Base-by-base conservation (phyloP, 2,888 invertebrate genomes). In the Pandemis corylana region DNA sequence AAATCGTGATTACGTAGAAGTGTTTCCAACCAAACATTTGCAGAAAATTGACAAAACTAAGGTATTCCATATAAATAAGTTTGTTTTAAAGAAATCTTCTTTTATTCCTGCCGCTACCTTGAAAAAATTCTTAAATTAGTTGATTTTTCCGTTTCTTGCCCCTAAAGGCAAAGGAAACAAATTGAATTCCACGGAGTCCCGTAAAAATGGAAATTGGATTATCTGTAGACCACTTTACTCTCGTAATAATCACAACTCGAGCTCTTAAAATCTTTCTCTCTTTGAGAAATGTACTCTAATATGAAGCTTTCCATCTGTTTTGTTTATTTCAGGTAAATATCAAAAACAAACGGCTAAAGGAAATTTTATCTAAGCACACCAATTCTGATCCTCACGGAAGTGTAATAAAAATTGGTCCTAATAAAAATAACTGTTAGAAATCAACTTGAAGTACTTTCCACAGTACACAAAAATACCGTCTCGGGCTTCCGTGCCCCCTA, bases 191-290 rank as follows among this genome's bases (percentile, higher is more conserved):
- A 75, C 75, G n/a, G 63, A 75, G 63, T 62, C 67, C 66, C 67
- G 70, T 75, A 71, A 75, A 56, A 75, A 75, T 71, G 70, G 44
- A 71, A 75, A 75, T 75, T 71, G 71, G 71, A 71, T 75, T 75
- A 75, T 67, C 67, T 49, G 44, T 36, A 63, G 71, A 63, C 71
- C 71, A 67, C 71, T 75, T 75, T 75, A 71, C 70, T 67, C 53
- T 53, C 51, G 66, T 71, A 71, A 71, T 71, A 62, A 75, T 69
- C 64, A 36, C 56, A 65, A 71, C 42, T 71, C 53, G 59, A 63
- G 62, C 20, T 46, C 13, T 41, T 61, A 51, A 65, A 69, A 70
- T 64, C 51, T 67, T 49, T 69, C 20, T 3, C 42, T 74, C 20
- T 64, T 65, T 51, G 12, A 67, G 42, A 61, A 73, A 65, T 68